A percentile compares a stretch with the other conserved stretches of the same genome.
Conservation (phyloP, 2,888 invertebrate genomes). For the Sinodicranocentrus sp. region DNA sequence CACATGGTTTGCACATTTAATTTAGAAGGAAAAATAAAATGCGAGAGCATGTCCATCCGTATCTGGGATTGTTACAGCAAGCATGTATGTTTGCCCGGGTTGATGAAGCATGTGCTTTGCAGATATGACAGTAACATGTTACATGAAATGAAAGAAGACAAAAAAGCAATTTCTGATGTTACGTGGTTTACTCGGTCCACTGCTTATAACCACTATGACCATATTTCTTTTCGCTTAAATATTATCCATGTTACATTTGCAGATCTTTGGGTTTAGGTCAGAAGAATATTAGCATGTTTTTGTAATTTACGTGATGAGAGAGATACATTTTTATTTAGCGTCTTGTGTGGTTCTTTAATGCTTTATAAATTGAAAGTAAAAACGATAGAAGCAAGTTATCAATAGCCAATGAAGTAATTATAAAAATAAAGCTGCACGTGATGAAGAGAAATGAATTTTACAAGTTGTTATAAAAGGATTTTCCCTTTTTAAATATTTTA, state of each 20-base stretch:
- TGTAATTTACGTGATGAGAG: neutral
- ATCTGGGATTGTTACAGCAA: no score
- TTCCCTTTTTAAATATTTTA: no score
- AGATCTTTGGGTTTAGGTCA: neutral
- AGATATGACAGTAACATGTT: slow-evolving; percentile 12
- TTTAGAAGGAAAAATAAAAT: slow-evolving; percentile 4
- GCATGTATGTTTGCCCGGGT: neutral
- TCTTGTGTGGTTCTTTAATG: no score
- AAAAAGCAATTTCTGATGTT: neutral
- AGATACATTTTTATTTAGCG: no score
- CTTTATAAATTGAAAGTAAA: no score
- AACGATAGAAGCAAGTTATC: no score
- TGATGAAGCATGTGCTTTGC: slow-evolving; percentile 29
- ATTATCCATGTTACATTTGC: neutral
- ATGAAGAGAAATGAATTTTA: neutral
- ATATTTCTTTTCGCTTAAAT: no score
- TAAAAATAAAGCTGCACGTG: no score
- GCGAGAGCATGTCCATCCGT: no score
- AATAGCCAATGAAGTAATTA: no score
- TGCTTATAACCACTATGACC: no score
- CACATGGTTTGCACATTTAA: neutral
- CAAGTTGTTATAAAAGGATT: no score
- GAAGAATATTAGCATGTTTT: neutral
- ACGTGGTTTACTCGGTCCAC: neutral
- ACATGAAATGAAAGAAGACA: neutral